phyloP scores from a whole-genome alignment of 2,113 vertebrate species.

The Meles meles region DNA sequence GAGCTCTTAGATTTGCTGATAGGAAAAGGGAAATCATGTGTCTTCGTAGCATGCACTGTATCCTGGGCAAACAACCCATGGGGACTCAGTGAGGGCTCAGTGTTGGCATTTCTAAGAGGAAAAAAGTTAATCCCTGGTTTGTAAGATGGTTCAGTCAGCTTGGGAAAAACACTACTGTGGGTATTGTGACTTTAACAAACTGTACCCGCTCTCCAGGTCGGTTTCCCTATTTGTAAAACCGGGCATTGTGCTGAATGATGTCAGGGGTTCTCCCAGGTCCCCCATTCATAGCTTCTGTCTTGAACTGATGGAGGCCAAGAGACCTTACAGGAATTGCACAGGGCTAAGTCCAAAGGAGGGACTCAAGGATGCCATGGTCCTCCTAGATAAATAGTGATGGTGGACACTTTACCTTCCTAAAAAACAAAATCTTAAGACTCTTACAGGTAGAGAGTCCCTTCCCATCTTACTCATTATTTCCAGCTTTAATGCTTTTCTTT shows the following conservation, averaged over 20 bases:
- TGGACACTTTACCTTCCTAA: background rate
- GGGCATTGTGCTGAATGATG: background rate
- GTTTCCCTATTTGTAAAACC: background rate
- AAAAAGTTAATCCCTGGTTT: background rate
- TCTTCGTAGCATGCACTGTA: background rate
- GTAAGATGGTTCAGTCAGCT: background rate
- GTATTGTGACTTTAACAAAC: background rate
- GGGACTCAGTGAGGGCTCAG: background rate
- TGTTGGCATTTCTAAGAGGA: background rate
- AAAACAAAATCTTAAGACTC: background rate
- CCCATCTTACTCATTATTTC: background rate
- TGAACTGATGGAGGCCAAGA: background rate
- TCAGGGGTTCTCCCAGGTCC: background rate
- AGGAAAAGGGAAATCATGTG: background rate
- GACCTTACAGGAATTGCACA: background rate
- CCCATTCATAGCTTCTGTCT: background rate
- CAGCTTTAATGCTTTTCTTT: constrained; percentile 11
- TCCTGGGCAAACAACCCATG: background rate
- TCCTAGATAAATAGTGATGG: background rate
- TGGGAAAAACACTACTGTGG: background rate
- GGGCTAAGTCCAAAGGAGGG: background rate
- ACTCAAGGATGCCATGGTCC: background rate
- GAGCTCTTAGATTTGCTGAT: background rate
- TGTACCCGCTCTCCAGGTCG: background rate
- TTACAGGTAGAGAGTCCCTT: background rate